Evolutionary conservation across 2,888 invertebrate genomes (phyloP).

Genomic region (Tetropium fuscum): DNA sequence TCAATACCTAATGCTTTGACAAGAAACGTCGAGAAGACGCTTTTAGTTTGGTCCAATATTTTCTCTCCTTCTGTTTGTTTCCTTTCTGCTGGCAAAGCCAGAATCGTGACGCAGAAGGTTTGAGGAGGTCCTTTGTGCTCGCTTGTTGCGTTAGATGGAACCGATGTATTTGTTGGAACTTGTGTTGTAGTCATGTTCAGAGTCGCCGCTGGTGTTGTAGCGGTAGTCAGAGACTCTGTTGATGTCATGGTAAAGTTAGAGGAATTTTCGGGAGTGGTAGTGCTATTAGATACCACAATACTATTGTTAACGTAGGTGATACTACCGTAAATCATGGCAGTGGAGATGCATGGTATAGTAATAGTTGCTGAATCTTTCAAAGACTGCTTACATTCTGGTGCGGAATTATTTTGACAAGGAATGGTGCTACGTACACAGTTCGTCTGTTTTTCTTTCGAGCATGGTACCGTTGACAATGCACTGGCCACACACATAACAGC

Average conservation of each 20-base stretch:
- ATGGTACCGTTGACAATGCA: constrained; percentile 57
- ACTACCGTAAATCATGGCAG: constrained; percentile 52
- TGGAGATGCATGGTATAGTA: constrained; percentile 58
- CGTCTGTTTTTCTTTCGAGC: constrained; percentile 50
- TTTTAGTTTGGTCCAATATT: constrained; percentile 42
- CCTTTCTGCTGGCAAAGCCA: constrained; percentile 54
- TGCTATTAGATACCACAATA: constrained; percentile 38
- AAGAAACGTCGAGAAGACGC: constrained; percentile 47
- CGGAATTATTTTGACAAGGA: constrained; percentile 57
- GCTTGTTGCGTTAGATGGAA: constrained; percentile 26
- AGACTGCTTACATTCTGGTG: constrained; percentile 53
- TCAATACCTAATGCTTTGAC: constrained; percentile 47
- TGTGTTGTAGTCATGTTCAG: constrained; percentile 22
- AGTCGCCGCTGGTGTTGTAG: constrained; percentile 31
- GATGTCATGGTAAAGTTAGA: not conserved
- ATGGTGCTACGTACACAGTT: constrained; percentile 58
- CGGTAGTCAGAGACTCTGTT: constrained; percentile 4
- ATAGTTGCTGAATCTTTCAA: constrained; percentile 50
- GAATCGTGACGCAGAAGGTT: constrained; percentile 55
- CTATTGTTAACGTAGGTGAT: constrained; percentile 52
- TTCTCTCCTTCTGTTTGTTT: constrained; percentile 51
- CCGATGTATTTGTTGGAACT: constrained; percentile 17
- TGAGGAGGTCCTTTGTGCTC: constrained; percentile 35
- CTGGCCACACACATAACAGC: constrained; percentile 63
- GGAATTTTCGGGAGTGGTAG: not conserved